Evolutionary conservation across 2,797 vertebrate species (phyloP).

Genomic region (Oreortyx pictus): DNA sequence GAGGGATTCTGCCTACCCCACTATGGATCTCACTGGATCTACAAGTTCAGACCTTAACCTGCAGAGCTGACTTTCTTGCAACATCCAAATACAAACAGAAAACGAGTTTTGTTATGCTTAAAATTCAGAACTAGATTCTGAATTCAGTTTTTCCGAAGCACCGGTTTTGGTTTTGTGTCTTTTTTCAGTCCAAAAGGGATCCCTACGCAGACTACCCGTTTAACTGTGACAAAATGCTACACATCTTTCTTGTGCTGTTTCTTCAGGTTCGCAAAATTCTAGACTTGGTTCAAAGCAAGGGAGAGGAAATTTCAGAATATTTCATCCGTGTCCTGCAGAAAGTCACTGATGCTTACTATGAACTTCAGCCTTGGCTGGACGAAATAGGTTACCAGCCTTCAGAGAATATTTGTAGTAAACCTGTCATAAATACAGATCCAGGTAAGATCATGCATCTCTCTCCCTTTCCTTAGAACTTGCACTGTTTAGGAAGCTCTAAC

Average conservation of each 20-base stretch:
- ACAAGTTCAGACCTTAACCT: neutral
- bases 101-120: neutral
- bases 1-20: neutral
- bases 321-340: conserved; percentile 87
- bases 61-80: neutral
- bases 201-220: neutral
- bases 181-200: neutral
- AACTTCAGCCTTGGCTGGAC: conserved; percentile 89
- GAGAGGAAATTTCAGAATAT: conserved; percentile 90
- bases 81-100: neutral
- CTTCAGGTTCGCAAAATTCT: conserved; percentile 91
- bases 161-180: neutral
- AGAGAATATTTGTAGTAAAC: conserved; percentile 72
- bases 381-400: conserved; percentile 86
- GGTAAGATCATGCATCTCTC: conserved; percentile 76
- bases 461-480: neutral
- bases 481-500: neutral
- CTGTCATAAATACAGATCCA: conserved; percentile 91
- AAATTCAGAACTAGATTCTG: neutral
- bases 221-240: neutral
- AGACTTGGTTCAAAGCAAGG: conserved; percentile 93
- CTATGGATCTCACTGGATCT: neutral
- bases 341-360: conserved; percentile 88
- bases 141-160: neutral
- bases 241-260: neutral